These are phyloP conservation scores for Cheilosia grossa DNA, from an alignment of 2,888 invertebrate species.

Conservation along the genomic window DNA sequence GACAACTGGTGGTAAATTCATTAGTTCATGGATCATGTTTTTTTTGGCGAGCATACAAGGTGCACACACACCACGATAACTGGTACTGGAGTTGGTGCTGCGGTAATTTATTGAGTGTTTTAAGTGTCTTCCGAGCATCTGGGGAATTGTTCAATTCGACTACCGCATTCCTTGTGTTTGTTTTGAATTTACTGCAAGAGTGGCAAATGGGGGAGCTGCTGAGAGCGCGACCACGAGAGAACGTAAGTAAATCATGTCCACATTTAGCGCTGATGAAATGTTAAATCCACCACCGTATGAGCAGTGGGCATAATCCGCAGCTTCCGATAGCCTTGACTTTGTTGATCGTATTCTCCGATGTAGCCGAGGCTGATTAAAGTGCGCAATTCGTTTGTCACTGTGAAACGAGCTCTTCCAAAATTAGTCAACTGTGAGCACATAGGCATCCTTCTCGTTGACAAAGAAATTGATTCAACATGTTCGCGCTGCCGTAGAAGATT, in stretches of 20 bases:
- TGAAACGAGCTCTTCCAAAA: slow-evolving; percentile 32
- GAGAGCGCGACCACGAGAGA: slow-evolving; percentile 17
- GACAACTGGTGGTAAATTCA: slow-evolving; percentile 38
- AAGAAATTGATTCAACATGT: not conserved
- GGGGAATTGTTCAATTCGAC: slow-evolving; percentile 40
- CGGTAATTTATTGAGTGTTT: slow-evolving; percentile 51
- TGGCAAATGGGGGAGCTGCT: slow-evolving; percentile 9
- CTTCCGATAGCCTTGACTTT: slow-evolving; percentile 72
- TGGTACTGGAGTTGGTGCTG: slow-evolving; percentile 22
- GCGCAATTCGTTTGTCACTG: slow-evolving; percentile 25
- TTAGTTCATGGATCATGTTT: slow-evolving; percentile 65
- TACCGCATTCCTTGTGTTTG: slow-evolving; percentile 62
- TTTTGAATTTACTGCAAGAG: slow-evolving; percentile 47
- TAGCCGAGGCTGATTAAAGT: slow-evolving; percentile 53
- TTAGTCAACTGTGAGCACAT: slow-evolving; percentile 28
- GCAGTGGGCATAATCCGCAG: slow-evolving; percentile 64
- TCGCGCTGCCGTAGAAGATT: not conserved
- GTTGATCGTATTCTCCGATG: slow-evolving; percentile 37
- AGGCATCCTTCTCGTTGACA: slow-evolving; percentile 29
- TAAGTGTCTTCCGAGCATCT: slow-evolving; percentile 36
- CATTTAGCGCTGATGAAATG: slow-evolving; percentile 53
- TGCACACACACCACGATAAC: slow-evolving; percentile 17
- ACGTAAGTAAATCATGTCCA: slow-evolving; percentile 58
- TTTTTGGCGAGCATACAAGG: slow-evolving; percentile 53
- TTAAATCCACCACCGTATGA: slow-evolving; percentile 41